Base-by-base conservation (phyloP, 2,888 invertebrate genomes). In the Ophion ventricosus region DNA sequence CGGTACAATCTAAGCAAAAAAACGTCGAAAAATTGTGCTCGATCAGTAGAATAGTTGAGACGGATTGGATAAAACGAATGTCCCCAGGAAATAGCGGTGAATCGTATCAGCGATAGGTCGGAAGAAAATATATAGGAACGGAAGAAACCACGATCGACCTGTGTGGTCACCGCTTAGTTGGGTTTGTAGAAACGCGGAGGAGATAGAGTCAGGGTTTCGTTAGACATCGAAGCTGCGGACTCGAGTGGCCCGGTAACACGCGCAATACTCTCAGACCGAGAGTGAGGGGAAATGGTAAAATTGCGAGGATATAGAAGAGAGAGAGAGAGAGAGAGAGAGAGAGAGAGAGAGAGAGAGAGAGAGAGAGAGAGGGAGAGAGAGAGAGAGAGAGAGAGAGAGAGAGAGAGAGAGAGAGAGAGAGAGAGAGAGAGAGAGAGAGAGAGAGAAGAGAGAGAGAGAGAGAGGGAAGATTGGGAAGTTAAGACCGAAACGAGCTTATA, bases 231-330 rank as follows among this genome's bases (percentile, higher is more conserved):
- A 61, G 61, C 61, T 43, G 29, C 20, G 70, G 75, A 67, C 61
- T 76, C 56, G 70, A 80, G 83, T 80, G 76, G 61, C 66, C 64
- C 56, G 67, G 57, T 79, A 78, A 74, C 72, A 66, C 83, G 67
- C 67, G 61, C 43, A 20, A 26, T 59, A 20, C 23, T 40, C 1
- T 49, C 5, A 56, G 35, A 76, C 59, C 23, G 66, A 63, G 77
- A 78, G 59, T 70, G 69, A 63, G 43, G 49, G 29, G 43, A 54
- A 26, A 59, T 43, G 40, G 26, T 59, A 54, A 75, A 75, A 64
- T 26, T 49, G 56, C 29, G 29, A 35, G 23, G 61, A 73, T 20
- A 43, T 10, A 43, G 14, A 43, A 43, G 8, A 43, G 8, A 2
- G 7, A 43, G 43, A 11, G 7, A 20, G 35, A n/a, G 43, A 25